Percentiles rank a stretch among this genome's conserved stretches.
These are phyloP conservation scores for Poecilia wingei DNA, from an alignment of 2,797 vertebrate species.

Conservation along the genomic window DNA sequence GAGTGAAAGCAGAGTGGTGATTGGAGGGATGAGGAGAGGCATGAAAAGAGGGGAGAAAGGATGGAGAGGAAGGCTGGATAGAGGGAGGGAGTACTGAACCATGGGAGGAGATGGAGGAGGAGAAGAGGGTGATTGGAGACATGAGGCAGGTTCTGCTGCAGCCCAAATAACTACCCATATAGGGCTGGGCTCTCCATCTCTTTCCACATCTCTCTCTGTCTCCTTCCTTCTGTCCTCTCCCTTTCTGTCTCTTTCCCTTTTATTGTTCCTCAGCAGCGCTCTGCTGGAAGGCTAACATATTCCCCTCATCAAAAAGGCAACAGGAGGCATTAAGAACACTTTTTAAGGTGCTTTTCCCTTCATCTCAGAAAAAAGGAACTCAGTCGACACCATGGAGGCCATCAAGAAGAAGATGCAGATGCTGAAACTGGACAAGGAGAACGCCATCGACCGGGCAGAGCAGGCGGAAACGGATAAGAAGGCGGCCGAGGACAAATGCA, in stretches of 20 bases:
- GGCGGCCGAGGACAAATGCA: constrained; percentile 92
- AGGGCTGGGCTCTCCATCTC: constrained; percentile 72
- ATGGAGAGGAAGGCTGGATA: constrained; percentile 38
- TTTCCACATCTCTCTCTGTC: constrained; percentile 54
- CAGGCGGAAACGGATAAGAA: constrained; percentile 94
- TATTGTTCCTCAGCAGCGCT: constrained; percentile 35
- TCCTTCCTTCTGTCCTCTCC: constrained; percentile 49
- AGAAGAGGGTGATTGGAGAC: constrained; percentile 64
- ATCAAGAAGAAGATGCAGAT: constrained; percentile 99
- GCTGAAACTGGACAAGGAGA: constrained; percentile 96
- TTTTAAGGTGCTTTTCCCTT: constrained; percentile 24
- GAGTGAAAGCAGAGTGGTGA: constrained; percentile 56
- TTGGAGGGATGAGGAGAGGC: constrained; percentile 34
- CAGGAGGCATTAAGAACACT: constrained; percentile 11
- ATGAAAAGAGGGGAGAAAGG: constrained; percentile 39
- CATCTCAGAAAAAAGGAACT: constrained; percentile 28
- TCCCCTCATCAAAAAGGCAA: constrained; percentile 34
- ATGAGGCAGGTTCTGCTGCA: constrained; percentile 74
- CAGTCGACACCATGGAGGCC: constrained; percentile 87
- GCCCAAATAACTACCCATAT: constrained; percentile 84
- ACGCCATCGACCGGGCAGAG: constrained; percentile 92
- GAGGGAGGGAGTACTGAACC: constrained; percentile 28
- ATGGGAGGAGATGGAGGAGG: constrained; percentile 33
- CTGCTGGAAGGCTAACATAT: constrained; percentile 2
- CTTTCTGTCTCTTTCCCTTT: constrained; percentile 40